Evolutionary conservation across 1,140 invertebrate species (phyloP), one percentile per base, ranked within the genome.

Genomic region (Drosophila nebulosa): DNA sequence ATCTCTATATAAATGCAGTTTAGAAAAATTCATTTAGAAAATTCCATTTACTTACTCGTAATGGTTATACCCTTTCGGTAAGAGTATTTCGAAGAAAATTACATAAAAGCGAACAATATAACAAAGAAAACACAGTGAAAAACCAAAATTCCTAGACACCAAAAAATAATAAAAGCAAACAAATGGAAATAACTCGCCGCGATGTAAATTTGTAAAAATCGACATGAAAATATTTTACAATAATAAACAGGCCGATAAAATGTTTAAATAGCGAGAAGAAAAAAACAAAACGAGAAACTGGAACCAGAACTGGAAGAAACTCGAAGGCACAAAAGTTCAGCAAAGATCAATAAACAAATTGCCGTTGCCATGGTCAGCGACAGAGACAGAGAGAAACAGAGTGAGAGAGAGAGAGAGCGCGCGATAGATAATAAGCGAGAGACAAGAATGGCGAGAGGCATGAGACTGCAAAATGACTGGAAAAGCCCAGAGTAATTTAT

Each of bases 161-260:
- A 42, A 51, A 52, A 55, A 72, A 81, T 76, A 76, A 88, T 81
- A 55, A 88, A 86, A 88, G 81, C 85, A 86, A 86, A 88, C 83
- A 85, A 61, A 56, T 21, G 26, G 51, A 24, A 51, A 58, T 27
- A 36, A 64, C 46, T 56, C 35, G 18, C 39, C 39, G 21, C 18
- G 39, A 46, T 46, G 39, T 46, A 61, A 16, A 72, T 77, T 65
- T 85, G 81, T 78, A 74, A 85, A 74, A 84, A 74, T 79, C 73
- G 27, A 71, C 61, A 71, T 70, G 74, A 64, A 85, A 78, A 88
- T 81, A 86, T 81, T 78, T 70, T 64, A 74, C 78, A 67, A 88
- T 59, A 86, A 86, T 78, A 86, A 86, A 88, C 81, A 67, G 62
- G 24, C 58, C 50, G 35, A 27, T 22, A n/a, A 61, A 39, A 62